Base-by-base conservation (phyloP, 2,797 vertebrate genomes). In the Enteromius afrohamiltoni region DNA sequence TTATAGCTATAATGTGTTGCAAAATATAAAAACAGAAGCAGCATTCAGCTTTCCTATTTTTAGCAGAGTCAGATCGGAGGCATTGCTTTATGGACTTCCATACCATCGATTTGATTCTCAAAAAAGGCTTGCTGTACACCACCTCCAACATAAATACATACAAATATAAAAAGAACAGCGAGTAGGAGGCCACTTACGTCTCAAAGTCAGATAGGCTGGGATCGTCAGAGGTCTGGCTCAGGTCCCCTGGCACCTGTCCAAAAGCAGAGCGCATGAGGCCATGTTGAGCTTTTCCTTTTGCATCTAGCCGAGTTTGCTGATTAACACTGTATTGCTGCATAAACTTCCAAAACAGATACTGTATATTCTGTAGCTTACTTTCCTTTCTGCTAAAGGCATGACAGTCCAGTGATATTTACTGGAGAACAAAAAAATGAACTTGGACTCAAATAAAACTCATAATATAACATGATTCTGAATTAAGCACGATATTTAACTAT, bases 171-270 rank as follows among this genome's bases (percentile, higher is more conserved):
- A 58, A 85, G 67, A 80, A 75, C 42, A 71, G 49, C 23, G 31
- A 75, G 31, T 16, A 23, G 37, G 80, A 84, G 42, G 10, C n/a
- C 58, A 85, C 98, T 97, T 95, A 99, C 98, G 96, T 98, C 95
- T 99, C 98, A 92, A 99, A 99, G 93, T 99, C 98, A 23, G 97
- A 99, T 88, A 99, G 94, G 91, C 97, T 99, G 86, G 97, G 98
- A 91, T 99, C 98, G 88, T 99, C 98, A 0, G 98, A 99, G 1
- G 97, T 98, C 94, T 99, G 98, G 92, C 98, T 99, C 90, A 98
- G 92, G 93, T 99, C 98, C 88, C 98, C 98, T 67, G 97, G 96
- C 83, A 99, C 95, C 98, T 99, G 84, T 45, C 79, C 86, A 10
- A 80, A 70, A 70, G 21, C 34, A 82, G n/a, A 76, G 23, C 1